Conservation (phyloP, 2,113 vertebrate genomes). For the Casuarius casuarius region DNA sequence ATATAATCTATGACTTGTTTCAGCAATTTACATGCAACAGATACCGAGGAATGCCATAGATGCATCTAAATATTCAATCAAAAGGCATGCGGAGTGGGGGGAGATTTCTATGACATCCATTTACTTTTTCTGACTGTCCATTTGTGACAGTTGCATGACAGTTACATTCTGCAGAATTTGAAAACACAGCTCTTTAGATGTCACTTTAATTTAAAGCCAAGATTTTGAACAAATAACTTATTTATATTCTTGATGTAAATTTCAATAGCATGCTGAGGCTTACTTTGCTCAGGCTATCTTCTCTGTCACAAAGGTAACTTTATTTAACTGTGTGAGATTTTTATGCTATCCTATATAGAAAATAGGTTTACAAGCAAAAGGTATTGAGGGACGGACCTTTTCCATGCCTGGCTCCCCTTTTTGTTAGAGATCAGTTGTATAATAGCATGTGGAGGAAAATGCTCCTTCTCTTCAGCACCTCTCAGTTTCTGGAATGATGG, state of each 20-base stretch:
- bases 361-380: not conserved
- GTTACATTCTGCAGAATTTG: slow-evolving; percentile 60
- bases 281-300: slow-evolving; percentile 43
- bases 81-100: not conserved
- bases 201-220: slow-evolving; percentile 75
- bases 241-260: slow-evolving; percentile 77
- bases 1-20: not conserved
- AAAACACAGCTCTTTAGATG: slow-evolving; percentile 75
- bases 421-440: not conserved
- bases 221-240: slow-evolving; percentile 74
- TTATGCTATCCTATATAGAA: not conserved
- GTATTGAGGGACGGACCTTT: not conserved
- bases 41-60: not conserved
- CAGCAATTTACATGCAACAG: not conserved
- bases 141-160: slow-evolving; percentile 55
- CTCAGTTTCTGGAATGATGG: not conserved
- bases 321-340: slow-evolving; percentile 31
- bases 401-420: not conserved
- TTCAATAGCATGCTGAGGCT: slow-evolving; percentile 63
- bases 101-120: slow-evolving; percentile 23
- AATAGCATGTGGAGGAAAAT: not conserved
- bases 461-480: not conserved
- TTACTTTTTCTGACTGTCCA: slow-evolving; percentile 29
- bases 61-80: not conserved
- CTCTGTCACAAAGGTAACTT: slow-evolving; percentile 8